Evolutionary conservation across 2,888 invertebrate species (phyloP).

Genomic region (Notodonta ziczac): DNA sequence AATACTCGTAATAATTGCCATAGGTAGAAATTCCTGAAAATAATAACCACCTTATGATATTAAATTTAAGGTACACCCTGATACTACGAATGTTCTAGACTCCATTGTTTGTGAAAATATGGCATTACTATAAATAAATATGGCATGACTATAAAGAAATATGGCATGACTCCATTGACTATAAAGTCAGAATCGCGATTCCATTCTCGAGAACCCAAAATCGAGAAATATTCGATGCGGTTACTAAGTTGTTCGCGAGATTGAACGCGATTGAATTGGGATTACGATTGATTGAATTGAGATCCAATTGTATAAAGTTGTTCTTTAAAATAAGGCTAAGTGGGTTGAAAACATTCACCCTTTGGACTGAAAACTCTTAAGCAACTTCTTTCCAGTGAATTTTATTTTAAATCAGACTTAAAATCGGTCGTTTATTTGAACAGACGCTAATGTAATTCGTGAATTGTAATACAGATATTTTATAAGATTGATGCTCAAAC

Average conservation of each 20-base stretch:
- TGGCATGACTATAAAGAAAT: too few relatives aligned
- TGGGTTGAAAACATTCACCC: not conserved
- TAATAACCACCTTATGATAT: too few relatives aligned
- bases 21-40: too few relatives aligned
- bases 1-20: too few relatives aligned
- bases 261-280: not conserved
- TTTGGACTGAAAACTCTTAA: not conserved
- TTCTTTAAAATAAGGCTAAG: slow-evolving; percentile 22
- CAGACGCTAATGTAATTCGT: not conserved
- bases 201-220: not conserved
- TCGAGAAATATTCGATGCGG: not conserved
- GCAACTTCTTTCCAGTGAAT: not conserved
- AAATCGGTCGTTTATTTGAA: not conserved
- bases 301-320: slow-evolving; percentile 26
- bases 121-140: too few relatives aligned
- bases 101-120: too few relatives aligned
- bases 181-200: not conserved
- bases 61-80: too few relatives aligned
- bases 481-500: too few relatives aligned
- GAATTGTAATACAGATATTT: not conserved
- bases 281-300: slow-evolving; percentile 23
- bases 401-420: not conserved
- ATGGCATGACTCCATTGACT: too few relatives aligned
- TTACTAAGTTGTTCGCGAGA: not conserved
- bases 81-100: too few relatives aligned